phyloP scores from a whole-genome alignment of 1,140 invertebrate genomes.

The Parapsyche elsis region DNA sequence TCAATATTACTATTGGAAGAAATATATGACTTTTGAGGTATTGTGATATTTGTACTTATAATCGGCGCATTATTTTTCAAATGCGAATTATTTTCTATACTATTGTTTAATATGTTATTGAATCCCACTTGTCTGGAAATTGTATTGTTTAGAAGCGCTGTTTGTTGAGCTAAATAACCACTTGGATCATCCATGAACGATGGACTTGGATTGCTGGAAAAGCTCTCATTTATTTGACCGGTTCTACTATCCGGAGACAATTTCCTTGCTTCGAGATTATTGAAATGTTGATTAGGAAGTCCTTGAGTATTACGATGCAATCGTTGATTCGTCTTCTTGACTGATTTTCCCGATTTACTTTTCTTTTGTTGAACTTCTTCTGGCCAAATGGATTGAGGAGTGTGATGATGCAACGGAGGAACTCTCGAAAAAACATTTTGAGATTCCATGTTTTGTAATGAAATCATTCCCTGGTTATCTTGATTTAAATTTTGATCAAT shows the following conservation, averaged over 20 bases:
- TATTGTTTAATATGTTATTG: slow-evolving; percentile 62
- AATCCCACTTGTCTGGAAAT: slow-evolving; percentile 80
- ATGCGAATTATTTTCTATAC: slow-evolving; percentile 48
- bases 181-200: slow-evolving; percentile 89
- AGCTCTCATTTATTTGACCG: slow-evolving; percentile 30
- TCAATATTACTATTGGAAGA: slow-evolving; percentile 32
- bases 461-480: slow-evolving; percentile 38
- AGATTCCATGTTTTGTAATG: slow-evolving; percentile 46
- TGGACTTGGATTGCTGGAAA: slow-evolving; percentile 57
- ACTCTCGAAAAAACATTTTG: slow-evolving; percentile 73
- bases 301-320: slow-evolving; percentile 35
- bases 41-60: slow-evolving; percentile 33
- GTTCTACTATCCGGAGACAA: slow-evolving; percentile 37
- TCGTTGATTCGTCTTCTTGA: slow-evolving; percentile 65
- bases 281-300: slow-evolving; percentile 37
- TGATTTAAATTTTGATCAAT: slow-evolving; percentile 39
- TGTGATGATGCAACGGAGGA: slow-evolving; percentile 77
- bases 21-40: slow-evolving; percentile 44
- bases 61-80: slow-evolving; percentile 44
- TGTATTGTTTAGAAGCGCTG: slow-evolving; percentile 83
- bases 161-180: slow-evolving; percentile 88
- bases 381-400: slow-evolving; percentile 71
- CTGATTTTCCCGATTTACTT: slow-evolving; percentile 68
- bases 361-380: slow-evolving; percentile 75
- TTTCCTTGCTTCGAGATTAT: slow-evolving; percentile 45